Evolutionary conservation across 2,797 vertebrate species (phyloP), one percentile per base, ranked within the genome.

Genomic region (Alfaro cultratus): DNA sequence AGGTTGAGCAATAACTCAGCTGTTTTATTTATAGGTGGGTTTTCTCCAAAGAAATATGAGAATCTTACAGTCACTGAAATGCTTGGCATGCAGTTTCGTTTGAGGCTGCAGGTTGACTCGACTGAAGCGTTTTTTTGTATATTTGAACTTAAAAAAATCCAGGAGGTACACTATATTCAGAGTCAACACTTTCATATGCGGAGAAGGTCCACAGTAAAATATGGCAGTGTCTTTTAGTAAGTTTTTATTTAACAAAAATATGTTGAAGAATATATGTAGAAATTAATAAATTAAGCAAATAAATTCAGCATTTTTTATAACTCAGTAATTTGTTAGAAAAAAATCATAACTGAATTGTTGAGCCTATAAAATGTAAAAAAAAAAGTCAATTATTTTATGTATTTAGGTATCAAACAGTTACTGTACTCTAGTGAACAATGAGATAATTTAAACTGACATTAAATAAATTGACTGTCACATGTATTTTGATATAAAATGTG

Each of bases 11-110:
- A 18, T 6, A 55, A 13, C 29, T 23, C 41, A 36, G 18, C 18
- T 64, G 15, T 31, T 34, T 62, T 76, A 34, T 26, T 62, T 62
- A 45, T n/a, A n/a, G 68, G 26, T 45, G 18, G 21, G 1, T 26
- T 75, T 11, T 13, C 39, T 46, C 73, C 6, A 12, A 60, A 78
- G 57, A 16, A 53, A n/a, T 13, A 4, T n/a, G 12, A 49, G 36
- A 31, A 73, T 79, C 43, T 23, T n/a, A 45, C 55, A 73, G 23
- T 4, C 46, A 29, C 53, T 45, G n/a, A 16, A 74, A 41, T 74
- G 72, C 72, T 74, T 23, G 64, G 41, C 36, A 31, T 4, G 41
- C 77, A 73, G 41, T 76, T 43, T 75, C 26, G 60, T n/a, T 23
- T 11, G 10, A 31, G 16, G 18, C 34, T 29, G 31, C 12, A 41